Evolutionary conservation across 2,888 invertebrate genomes (phyloP), one percentile per base, ranked within the genome.

Genomic region (Archips xylosteana): DNA sequence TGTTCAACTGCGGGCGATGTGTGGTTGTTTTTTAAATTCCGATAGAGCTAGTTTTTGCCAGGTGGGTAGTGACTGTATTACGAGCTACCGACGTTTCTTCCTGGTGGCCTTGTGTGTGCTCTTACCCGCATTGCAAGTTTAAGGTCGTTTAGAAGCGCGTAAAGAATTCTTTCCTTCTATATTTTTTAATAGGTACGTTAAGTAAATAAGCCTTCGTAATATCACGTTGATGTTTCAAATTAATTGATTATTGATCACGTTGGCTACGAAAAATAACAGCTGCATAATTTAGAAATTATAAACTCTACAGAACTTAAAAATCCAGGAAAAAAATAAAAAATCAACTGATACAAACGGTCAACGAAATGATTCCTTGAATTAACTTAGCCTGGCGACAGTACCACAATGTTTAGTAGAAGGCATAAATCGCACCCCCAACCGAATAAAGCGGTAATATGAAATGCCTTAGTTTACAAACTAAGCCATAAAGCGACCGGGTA

Each of bases 91-190:
- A 8, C 23, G n/a, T 47, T 60, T 66, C 57, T 68, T 59, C 63
- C 69, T 69, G 69, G 64, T 23, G 73, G 51, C 69, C 73, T 74
- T 60, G 69, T 42, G 59, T 32, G 32, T 39, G 34, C 67, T 62
- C 68, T 73, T 64, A 69, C 59, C 36, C 36, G 36, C 3, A 32
- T 47, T 69, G 59, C 73, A 69, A 69, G 69, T 64, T 59, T 59
- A 73, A 73, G 59, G 69, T 49, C 23, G n/a, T 32, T 42, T 15
- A 39, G 23, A 60, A 15, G 47, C 57, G 45, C 15, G 12, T 34
- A 34, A 34, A 36, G 65, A 42, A 15, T 23, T 3, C 13, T 54
- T 54, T 54, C 23, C 54, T 54, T 23, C 9, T 54, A 9, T 54
- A 9, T 49, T 13, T 13, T 49, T 13, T n/a, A 49, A n/a, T 23